phyloP scores from a whole-genome alignment of 1,140 invertebrate genomes.

The Drosophila lacteicornis region DNA sequence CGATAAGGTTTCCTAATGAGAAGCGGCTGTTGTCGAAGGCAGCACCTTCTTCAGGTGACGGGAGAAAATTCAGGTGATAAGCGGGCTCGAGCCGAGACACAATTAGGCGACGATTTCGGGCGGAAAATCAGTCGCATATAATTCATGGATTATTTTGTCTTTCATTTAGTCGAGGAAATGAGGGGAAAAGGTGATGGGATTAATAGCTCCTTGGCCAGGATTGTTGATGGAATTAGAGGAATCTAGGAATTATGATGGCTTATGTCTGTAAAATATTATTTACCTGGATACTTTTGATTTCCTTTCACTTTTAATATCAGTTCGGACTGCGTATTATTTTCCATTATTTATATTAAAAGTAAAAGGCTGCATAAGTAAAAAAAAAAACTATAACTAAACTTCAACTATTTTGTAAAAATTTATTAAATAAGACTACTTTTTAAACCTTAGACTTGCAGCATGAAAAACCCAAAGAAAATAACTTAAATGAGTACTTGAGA shows the following conservation, averaged over 20 bases:
- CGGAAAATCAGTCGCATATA: slow-evolving; percentile 53
- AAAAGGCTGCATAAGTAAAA: too few species aligned
- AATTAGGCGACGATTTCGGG: slow-evolving; percentile 55
- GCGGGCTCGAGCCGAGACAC: slow-evolving; percentile 34
- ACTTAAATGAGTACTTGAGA: neutral
- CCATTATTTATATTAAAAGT: too few species aligned
- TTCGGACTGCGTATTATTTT: too few species aligned
- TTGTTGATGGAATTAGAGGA: neutral
- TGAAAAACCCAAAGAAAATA: too few species aligned
- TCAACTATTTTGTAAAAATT: too few species aligned
- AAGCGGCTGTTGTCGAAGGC: neutral
- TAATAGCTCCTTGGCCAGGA: slow-evolving; percentile 2
- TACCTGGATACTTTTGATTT: too few species aligned
- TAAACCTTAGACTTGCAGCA: too few species aligned
- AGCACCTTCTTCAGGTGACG: slow-evolving; percentile 31
- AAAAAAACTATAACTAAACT: too few species aligned
- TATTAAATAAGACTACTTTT: too few species aligned
- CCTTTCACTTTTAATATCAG: too few species aligned
- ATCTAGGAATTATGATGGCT: neutral
- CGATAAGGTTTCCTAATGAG: slow-evolving; percentile 71
- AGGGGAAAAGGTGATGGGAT: slow-evolving; percentile 15
- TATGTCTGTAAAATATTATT: neutral
- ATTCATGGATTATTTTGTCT: slow-evolving; percentile 45
- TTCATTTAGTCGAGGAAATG: slow-evolving; percentile 5
- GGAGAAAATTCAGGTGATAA: slow-evolving; percentile 60